Evolutionary conservation across 1,140 invertebrate genomes (phyloP).

Genomic region (honey bee (Apis mellifera)): Amel_HAv3.1 CM009933.2:6516001-6516500

Average conservation of each 20-base stretch:
- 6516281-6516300: not conserved
- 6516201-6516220: too few species aligned
- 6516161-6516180: too few species aligned
- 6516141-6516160: too few species aligned
- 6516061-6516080: too few species aligned
- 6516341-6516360: not conserved
- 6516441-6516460: not conserved
- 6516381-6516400: not conserved
- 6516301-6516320: not conserved
- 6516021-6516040: too few species aligned
- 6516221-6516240: not conserved
- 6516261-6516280: not conserved
- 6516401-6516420: conserved; percentile 22
- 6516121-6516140: too few species aligned
- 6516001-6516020: too few species aligned
- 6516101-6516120: too few species aligned
- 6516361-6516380: conserved; percentile 26
- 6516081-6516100: too few species aligned
- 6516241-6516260: not conserved
- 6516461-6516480: not conserved
- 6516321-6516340: not conserved
- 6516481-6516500: not conserved
- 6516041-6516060: too few species aligned
- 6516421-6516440: conserved; percentile 26
- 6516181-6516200: too few species aligned